Percentiles rank a stretch among this genome's conserved stretches.
phyloP scores from a whole-genome alignment of 1,140 invertebrate species.

The Neodiprion pinetum region DNA sequence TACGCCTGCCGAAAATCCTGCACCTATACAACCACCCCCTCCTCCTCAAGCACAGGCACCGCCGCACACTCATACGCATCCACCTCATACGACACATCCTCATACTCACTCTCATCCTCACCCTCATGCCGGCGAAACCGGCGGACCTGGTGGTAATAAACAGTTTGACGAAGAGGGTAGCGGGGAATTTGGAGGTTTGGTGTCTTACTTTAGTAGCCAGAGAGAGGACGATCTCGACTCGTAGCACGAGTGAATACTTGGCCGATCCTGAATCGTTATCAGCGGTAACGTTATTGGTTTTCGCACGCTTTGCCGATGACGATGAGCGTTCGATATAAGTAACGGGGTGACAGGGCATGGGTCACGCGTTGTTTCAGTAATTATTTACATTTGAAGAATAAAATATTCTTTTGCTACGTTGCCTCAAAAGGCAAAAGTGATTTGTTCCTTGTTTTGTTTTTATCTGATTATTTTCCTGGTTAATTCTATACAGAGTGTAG shows the following conservation, averaged over 20 bases:
- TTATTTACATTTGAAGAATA: not conserved
- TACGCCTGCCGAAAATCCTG: conserved; percentile 46
- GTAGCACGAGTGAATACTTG: conserved; percentile 62
- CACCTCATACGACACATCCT: conserved; percentile 31
- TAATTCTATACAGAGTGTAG: no score
- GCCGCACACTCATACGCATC: conserved; percentile 34
- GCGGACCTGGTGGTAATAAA: conserved; percentile 43
- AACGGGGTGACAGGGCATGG: no score
- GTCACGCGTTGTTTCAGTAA: no score
- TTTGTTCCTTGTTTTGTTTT: conserved; percentile 18
- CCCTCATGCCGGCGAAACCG: conserved; percentile 36
- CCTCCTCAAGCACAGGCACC: conserved; percentile 29
- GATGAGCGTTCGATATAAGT: no score
- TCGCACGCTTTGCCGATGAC: no score
- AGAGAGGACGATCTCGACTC: conserved; percentile 75
- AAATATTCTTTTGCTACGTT: not conserved
- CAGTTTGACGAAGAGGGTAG: conserved; percentile 66
- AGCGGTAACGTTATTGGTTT: no score
- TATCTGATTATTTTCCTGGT: not conserved
- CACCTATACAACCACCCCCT: conserved; percentile 50
- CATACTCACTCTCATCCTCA: conserved; percentile 29
- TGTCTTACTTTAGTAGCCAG: conserved; percentile 88
- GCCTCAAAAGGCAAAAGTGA: not conserved
- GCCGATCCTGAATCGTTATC: conserved; percentile 47
- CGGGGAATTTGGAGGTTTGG: conserved; percentile 81